These are phyloP conservation scores for Lordiphosa stackelbergi DNA, from an alignment of 1,140 invertebrate genomes.

Conservation along the genomic window DNA sequence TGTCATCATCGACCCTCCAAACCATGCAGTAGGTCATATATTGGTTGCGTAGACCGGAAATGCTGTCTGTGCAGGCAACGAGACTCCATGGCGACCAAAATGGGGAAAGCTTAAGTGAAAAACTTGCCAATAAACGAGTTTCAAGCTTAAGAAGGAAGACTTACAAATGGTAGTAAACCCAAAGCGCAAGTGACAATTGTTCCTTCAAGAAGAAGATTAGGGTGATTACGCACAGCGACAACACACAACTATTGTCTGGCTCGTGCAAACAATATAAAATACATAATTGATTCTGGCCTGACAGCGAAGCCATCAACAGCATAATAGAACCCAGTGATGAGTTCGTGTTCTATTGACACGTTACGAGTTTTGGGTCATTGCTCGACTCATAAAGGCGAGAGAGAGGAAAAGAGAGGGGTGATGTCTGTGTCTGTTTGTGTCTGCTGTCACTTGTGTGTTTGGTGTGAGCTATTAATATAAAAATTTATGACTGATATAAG, in stretches of 20 bases:
- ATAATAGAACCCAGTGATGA: slow-evolving; percentile 24
- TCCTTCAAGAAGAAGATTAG: not conserved
- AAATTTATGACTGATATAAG: too few relatives aligned
- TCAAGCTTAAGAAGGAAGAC: slow-evolving; percentile 7
- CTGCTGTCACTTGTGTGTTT: too few relatives aligned
- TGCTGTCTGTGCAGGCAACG: slow-evolving; percentile 31
- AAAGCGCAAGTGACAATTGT: slow-evolving; percentile 31
- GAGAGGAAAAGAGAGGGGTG: not conserved
- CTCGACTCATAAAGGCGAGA: slow-evolving; percentile 31
- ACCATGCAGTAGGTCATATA: slow-evolving; percentile 50
- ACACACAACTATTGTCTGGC: too few relatives aligned
- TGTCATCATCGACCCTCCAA: slow-evolving; percentile 8
- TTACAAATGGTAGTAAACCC: slow-evolving; percentile 43
- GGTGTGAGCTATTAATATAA: too few relatives aligned
- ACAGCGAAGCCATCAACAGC: slow-evolving; percentile 4
- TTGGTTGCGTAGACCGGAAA: slow-evolving; percentile 35
- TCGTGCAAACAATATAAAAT: slow-evolving; percentile 46
- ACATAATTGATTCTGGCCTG: slow-evolving; percentile 52
- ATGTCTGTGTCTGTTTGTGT: not conserved
- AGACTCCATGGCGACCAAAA: slow-evolving; percentile 36
- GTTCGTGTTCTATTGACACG: slow-evolving; percentile 60
- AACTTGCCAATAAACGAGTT: slow-evolving; percentile 34
- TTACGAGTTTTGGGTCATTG: slow-evolving; percentile 47
- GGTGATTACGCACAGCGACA: not conserved
- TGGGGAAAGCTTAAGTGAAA: slow-evolving; percentile 5